phyloP scores from a whole-genome alignment of 2,888 invertebrate species.

The Dorcus parallelipipedus region DNA sequence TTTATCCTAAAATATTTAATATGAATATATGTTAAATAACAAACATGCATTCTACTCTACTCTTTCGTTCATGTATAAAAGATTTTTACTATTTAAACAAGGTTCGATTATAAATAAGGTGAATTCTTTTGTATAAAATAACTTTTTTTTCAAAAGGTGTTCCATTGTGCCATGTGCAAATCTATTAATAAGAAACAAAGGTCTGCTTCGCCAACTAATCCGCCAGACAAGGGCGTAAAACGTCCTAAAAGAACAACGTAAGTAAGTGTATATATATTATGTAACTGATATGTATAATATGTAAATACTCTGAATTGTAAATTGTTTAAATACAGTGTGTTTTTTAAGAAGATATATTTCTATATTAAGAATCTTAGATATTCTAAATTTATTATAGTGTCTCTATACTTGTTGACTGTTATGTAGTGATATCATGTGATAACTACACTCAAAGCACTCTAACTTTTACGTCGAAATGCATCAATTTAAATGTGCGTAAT shows the following conservation, averaged over 20 bases:
- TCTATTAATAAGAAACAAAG: slow-evolving; percentile 32
- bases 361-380: slow-evolving; percentile 18
- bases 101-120: too few relatives aligned
- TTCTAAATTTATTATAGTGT: slow-evolving; percentile 24
- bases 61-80: too few relatives aligned
- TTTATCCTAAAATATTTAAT: too few relatives aligned
- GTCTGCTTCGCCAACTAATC: slow-evolving; percentile 34
- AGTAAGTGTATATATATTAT: slow-evolving; percentile 21
- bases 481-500: too few relatives aligned
- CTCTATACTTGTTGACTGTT: slow-evolving; percentile 37
- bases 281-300: slow-evolving; percentile 30
- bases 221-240: slow-evolving; percentile 38
- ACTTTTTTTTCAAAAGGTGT: slow-evolving; percentile 37
- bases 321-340: slow-evolving; percentile 25
- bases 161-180: slow-evolving; percentile 53
- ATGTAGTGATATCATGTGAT: slow-evolving; percentile 39
- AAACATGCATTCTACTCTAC: too few relatives aligned
- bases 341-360: slow-evolving; percentile 29
- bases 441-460: slow-evolving; percentile 21
- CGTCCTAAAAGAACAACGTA: slow-evolving; percentile 40
- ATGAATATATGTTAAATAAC: too few relatives aligned
- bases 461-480: slow-evolving; percentile 8
- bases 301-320: slow-evolving; percentile 39
- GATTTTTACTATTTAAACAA: too few relatives aligned
- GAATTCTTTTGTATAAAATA: background rate